These are phyloP conservation scores for Pyrocoelia pectoralis DNA, from an alignment of 2,888 invertebrate species.

Conservation along the genomic window DNA sequence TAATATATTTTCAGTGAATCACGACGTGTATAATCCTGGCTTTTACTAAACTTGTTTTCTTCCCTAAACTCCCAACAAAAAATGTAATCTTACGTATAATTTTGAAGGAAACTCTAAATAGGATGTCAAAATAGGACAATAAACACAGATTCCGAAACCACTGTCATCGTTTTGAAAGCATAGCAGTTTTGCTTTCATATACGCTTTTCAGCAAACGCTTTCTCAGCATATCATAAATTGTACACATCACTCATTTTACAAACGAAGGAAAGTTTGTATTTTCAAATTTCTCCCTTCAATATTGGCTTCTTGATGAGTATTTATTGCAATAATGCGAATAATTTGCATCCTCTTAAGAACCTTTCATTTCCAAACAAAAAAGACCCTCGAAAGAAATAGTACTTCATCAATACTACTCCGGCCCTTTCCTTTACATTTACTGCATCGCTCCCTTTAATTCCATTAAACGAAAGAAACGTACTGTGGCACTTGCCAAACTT, in stretches of 20 bases:
- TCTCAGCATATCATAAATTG: not conserved
- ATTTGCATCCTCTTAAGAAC: no score
- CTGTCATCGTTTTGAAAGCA: conserved; percentile 6
- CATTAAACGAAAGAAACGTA: no score
- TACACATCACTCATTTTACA: not conserved
- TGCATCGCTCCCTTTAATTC: no score
- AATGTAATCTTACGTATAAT: conserved; percentile 8
- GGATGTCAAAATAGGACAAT: conserved; percentile 7
- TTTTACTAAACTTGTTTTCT: conserved; percentile 5
- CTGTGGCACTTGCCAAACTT: no score
- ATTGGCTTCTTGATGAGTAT: no score
- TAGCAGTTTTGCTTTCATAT: conserved; percentile 1
- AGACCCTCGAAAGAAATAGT: no score
- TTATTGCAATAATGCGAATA: no score
- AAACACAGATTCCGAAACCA: conserved; percentile 4
- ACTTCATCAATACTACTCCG: no score
- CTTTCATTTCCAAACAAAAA: no score
- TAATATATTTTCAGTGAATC: not conserved
- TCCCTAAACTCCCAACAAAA: not conserved
- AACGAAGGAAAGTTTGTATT: not conserved
- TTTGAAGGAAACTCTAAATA: conserved; percentile 5
- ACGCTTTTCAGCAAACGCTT: conserved; percentile 10
- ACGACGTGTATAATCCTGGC: not conserved
- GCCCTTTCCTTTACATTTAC: no score
- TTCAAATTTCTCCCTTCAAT: not conserved